These are phyloP conservation scores for Frankliniella fusca DNA, from an alignment of 2,888 invertebrate genomes.

Conservation along the genomic window DNA sequence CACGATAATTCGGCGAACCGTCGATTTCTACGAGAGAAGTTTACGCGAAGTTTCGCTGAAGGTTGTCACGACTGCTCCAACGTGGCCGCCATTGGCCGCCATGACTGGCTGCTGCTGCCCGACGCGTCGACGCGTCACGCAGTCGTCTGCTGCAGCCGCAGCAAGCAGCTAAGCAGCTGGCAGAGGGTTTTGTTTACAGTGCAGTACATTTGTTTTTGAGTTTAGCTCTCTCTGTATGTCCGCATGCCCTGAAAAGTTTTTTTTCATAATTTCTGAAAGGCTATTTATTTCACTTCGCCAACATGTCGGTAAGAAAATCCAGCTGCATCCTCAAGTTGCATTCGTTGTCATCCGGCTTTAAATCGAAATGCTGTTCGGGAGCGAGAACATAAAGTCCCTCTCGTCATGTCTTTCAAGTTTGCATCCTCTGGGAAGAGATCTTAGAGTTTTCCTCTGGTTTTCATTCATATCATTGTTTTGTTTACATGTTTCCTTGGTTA, in stretches of 20 bases:
- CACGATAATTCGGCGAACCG: too few species aligned
- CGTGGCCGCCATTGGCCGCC: slow-evolving; percentile 25
- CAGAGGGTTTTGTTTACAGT: neutral
- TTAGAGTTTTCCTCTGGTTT: neutral
- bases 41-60: too few species aligned
- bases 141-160: neutral
- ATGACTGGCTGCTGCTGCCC: neutral
- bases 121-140: neutral
- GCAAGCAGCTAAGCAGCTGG: too few species aligned
- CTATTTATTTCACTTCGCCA: neutral
- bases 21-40: too few species aligned
- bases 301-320: neutral
- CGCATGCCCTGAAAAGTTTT: too few species aligned
- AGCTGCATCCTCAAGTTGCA: neutral
- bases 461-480: neutral
- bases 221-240: neutral
- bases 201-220: neutral
- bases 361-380: neutral
- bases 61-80: neutral
- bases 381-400: neutral
- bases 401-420: neutral
- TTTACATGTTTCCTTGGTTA: neutral
- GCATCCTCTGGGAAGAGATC: too few species aligned
- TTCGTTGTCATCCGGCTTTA: neutral
- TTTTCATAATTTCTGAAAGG: neutral